Evolutionary conservation across 1,140 invertebrate genomes (phyloP).

Genomic region (Sycophaga agraensis): DNA sequence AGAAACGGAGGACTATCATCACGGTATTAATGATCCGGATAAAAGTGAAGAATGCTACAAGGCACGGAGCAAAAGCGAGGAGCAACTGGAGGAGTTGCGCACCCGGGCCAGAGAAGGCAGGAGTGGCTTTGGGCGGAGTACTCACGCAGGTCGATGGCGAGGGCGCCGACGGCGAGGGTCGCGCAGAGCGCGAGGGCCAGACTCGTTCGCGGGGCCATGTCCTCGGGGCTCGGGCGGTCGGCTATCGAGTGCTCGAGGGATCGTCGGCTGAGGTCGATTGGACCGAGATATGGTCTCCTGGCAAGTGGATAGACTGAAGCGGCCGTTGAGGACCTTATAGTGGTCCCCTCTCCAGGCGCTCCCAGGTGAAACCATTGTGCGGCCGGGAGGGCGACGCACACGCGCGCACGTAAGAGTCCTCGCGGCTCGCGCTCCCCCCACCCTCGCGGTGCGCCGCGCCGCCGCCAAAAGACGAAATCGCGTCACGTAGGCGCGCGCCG

Average conservation of each 20-base stretch:
- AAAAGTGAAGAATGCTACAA: too few relatives aligned
- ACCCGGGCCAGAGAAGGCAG: too few relatives aligned
- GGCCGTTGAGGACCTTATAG: constrained; percentile 40
- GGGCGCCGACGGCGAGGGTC: background rate
- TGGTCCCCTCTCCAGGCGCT: constrained; percentile 30
- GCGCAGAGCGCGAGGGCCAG: background rate
- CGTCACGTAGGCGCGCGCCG: too few relatives aligned
- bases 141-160: constrained; percentile 43
- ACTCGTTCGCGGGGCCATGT: background rate
- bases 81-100: too few relatives aligned
- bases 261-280: constrained; percentile 17
- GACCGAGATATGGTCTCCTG: constrained; percentile 34
- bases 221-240: background rate
- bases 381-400: background rate
- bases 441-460: background rate
- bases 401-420: background rate
- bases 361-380: constrained; percentile 27
- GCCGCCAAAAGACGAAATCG: too few relatives aligned
- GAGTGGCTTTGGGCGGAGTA: too few relatives aligned
- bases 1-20: too few relatives aligned
- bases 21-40: too few relatives aligned
- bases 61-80: too few relatives aligned
- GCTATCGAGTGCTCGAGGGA: background rate
- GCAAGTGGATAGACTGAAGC: constrained; percentile 37
- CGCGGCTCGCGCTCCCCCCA: background rate